Evolutionary conservation across 2,888 invertebrate species (phyloP).

Genomic region (Myathropa florea): DNA sequence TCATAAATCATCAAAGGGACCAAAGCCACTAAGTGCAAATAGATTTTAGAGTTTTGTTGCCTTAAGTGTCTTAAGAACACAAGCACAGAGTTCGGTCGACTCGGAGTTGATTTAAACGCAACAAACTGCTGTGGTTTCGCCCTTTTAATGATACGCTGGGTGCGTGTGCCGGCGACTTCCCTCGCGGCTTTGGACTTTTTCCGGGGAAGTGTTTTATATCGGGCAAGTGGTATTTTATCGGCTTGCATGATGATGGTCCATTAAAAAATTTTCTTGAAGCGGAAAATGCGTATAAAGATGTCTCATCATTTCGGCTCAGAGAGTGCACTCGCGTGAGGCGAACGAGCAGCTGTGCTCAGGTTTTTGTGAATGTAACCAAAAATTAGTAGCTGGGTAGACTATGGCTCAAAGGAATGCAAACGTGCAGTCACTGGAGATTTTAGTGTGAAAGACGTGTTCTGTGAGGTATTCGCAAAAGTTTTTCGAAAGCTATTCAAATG

Average conservation of each 20-base stretch:
- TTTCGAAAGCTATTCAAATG: too few relatives aligned
- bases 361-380: background rate
- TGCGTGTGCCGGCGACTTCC: background rate
- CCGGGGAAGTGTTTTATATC: background rate
- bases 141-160: background rate
- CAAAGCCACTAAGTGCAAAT: background rate
- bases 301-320: background rate
- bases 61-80: background rate
- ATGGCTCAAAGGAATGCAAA: too few relatives aligned
- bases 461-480: too few relatives aligned
- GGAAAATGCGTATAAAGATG: background rate
- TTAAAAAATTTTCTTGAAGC: background rate
- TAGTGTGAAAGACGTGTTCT: too few relatives aligned
- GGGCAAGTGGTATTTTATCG: background rate
- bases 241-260: background rate
- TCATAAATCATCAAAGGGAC: slow-evolving; percentile 2
- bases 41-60: background rate
- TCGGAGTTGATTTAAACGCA: background rate
- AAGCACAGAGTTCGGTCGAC: background rate
- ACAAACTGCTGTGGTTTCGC: background rate
- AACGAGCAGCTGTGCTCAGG: background rate
- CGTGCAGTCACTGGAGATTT: too few relatives aligned
- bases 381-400: background rate
- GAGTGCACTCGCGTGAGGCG: background rate
- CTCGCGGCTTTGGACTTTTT: background rate